phyloP scores from a whole-genome alignment of 35 echinoderm and acorn worm genomes.

The Apostichopus japonicus region DNA sequence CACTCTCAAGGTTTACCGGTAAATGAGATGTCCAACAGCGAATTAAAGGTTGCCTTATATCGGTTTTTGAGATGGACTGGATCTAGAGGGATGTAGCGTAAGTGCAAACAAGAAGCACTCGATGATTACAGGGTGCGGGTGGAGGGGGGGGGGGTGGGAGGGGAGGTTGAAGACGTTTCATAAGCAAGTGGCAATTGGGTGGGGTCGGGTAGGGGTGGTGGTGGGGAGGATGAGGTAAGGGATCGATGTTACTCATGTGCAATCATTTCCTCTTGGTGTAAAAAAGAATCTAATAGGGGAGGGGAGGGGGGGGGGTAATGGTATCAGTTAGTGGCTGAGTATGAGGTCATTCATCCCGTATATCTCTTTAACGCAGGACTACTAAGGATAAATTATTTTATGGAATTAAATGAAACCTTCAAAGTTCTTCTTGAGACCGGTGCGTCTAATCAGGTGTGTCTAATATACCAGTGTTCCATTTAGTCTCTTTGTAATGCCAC shows the following conservation, averaged over 20 bases:
- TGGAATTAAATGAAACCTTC: neutral
- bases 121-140: neutral
- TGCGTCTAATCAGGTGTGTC: neutral
- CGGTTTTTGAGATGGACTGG: neutral
- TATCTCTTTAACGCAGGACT: no score
- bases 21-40: neutral
- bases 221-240: neutral
- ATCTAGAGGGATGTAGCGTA: neutral
- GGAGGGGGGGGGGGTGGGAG: no score
- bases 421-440: neutral
- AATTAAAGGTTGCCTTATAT: neutral
- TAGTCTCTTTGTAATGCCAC: neutral
- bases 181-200: neutral
- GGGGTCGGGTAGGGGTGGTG: neutral
- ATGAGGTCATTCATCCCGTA: no score
- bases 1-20: neutral
- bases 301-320: no score
- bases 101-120: neutral
- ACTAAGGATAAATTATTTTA: neutral
- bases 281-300: neutral
- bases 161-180: neutral
- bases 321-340: no score
- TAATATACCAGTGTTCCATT: neutral
- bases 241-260: neutral
- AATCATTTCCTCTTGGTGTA: neutral